Base-by-base conservation (phyloP, 2,797 vertebrate genomes). In the Acrossocheilus fasciatus region DNA sequence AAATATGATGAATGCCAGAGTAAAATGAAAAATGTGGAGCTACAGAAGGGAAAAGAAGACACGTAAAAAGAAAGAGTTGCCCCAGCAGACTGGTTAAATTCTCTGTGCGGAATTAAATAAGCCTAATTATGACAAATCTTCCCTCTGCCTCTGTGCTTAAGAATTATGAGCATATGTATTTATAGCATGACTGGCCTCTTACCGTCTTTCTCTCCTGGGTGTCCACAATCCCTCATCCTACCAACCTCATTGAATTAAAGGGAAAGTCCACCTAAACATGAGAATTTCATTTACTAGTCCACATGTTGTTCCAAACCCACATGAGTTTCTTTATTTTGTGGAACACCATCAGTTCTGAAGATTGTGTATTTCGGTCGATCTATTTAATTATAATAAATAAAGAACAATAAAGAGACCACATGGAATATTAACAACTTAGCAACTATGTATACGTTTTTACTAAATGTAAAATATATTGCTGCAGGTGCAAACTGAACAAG, bases 101-200 rank as follows among this genome's bases (percentile, higher is more conserved):
- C 87, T 85, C 83, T 50, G 18, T 89, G 85, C 57, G 43, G 52
- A 88, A 88, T 87, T 82, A 88, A 90, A 64, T 66, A 62, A 47
- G 57, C 20, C 39, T 91, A 84, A 87, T 90, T 87, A 73, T 91
- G 68, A 89, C 87, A 86, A 77, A 89, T 88, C 1, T 74, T 83
- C 11, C 52, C 30, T 47, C 62, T 76, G 76, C 34, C 72, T 69
- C 36, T 73, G 70, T 69, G 81, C 69, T 87, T 90, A 59, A 87
- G 41, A 87, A 84, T 59, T 43, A 83, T 52, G 87, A 85, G 54
- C 81, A 88, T 81, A 90, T 89, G 62, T 87, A 84, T 89, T 89
- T 89, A 87, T 87, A 74, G 70, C 80, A 81, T 77, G 75, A 59
- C 30, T 87, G 82, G 20, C 70, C 78, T 69, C 62, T 89, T 69